Percentiles rank a stretch among this genome's conserved stretches.
phyloP scores from a whole-genome alignment of 2,888 invertebrate species.

The Masnerella sp. region DNA sequence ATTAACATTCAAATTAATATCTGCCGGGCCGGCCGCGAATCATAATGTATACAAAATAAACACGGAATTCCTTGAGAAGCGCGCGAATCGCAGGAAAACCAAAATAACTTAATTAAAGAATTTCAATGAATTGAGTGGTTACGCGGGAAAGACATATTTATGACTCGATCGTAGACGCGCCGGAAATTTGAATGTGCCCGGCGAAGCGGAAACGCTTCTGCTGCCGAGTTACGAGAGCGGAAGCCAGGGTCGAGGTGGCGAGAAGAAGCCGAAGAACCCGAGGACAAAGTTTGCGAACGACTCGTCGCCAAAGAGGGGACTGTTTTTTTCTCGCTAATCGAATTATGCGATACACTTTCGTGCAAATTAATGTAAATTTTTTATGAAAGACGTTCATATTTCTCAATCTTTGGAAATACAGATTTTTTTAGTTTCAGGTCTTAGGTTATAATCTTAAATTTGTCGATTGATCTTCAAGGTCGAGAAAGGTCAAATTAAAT shows the following conservation, averaged over 20 bases:
- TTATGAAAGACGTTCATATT: too few species aligned
- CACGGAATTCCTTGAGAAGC: conserved; percentile 38
- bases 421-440: too few species aligned
- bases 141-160: conserved; percentile 75
- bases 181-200: conserved; percentile 67
- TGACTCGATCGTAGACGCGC: conserved; percentile 70
- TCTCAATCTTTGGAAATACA: too few species aligned
- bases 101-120: conserved; percentile 78
- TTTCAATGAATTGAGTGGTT: conserved; percentile 75
- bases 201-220: conserved; percentile 59
- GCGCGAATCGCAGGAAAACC: conserved; percentile 66
- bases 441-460: too few species aligned
- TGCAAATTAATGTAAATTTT: too few species aligned
- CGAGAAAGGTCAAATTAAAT: too few species aligned
- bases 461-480: too few species aligned
- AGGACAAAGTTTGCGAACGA: conserved; percentile 37
- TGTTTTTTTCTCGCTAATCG: conserved; percentile 26
- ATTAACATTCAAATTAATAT: conserved; percentile 51
- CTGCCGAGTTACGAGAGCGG: conserved; percentile 43
- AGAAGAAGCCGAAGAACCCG: conserved; percentile 14
- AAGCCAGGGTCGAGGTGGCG: conserved; percentile 25
- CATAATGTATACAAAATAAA: conserved; percentile 52
- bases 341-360: conserved; percentile 50
- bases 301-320: conserved; percentile 3
- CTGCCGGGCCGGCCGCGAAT: background rate